phyloP scores from a whole-genome alignment of 2,888 invertebrate species.

The Phyllotreta striolata region DNA sequence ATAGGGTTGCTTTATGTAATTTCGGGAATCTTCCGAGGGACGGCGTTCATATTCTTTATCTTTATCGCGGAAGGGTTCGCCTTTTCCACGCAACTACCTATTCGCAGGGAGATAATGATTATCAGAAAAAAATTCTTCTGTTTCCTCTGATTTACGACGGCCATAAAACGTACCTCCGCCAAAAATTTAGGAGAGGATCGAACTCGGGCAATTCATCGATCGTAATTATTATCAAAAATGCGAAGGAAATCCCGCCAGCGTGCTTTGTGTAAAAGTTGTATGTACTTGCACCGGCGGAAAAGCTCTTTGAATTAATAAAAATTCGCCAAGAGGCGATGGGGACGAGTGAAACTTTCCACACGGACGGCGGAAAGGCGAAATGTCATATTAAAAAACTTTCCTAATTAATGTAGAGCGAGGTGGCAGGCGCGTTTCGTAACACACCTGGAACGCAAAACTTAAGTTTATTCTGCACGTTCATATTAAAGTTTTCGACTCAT shows the following conservation, averaged over 20 bases:
- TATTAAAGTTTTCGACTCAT: conserved; percentile 8
- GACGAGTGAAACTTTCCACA: no score
- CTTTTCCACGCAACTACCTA: conserved; percentile 23
- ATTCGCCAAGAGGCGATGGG: no score
- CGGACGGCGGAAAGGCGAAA: background rate
- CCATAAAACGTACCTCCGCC: conserved; percentile 27
- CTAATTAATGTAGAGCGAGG: conserved; percentile 20
- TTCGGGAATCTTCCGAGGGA: conserved; percentile 21
- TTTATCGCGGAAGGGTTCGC: conserved; percentile 28
- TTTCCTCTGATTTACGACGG: conserved; percentile 24
- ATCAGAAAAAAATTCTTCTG: conserved; percentile 31
- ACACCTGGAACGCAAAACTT: conserved; percentile 15
- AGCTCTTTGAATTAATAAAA: no score
- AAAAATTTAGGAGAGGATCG: no score
- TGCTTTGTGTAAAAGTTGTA: no score
- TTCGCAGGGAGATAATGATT: conserved; percentile 31
- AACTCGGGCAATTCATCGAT: no score
- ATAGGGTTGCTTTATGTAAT: conserved; percentile 31
- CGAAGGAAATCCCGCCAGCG: no score
- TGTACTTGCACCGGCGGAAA: no score
- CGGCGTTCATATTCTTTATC: conserved; percentile 21
- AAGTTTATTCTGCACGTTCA: conserved; percentile 3
- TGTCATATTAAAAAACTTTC: conserved; percentile 24
- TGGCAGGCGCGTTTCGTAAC: conserved; percentile 18
- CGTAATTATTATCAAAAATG: no score